phyloP scores from a whole-genome alignment of 2,113 vertebrate species.

The Sarotherodon lohbergeri region DNA sequence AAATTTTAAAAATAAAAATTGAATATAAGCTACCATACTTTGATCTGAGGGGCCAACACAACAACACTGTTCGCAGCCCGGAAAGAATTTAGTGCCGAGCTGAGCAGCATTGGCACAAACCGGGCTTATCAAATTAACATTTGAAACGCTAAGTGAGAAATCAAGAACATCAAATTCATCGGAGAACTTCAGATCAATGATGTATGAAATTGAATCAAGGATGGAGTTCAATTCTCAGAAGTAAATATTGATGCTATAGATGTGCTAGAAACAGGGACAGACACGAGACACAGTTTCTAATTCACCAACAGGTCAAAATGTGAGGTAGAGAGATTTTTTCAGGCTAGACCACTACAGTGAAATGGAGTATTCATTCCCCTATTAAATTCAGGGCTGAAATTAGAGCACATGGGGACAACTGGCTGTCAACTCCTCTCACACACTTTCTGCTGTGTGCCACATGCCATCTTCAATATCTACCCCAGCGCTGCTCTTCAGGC shows the following conservation, averaged over 20 bases:
- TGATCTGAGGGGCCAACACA: not conserved
- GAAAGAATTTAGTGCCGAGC: not conserved
- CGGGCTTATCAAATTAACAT: constrained; percentile 30
- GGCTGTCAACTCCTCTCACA: constrained; percentile 30
- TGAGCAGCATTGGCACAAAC: constrained; percentile 8
- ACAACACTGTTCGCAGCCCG: not conserved
- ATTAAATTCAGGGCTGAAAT: not conserved
- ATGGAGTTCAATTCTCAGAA: not conserved
- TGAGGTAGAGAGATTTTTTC: not conserved
- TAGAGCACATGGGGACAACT: not conserved
- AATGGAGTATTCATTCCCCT: not conserved
- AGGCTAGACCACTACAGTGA: not conserved
- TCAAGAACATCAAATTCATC: constrained; percentile 13
- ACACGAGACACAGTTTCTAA: not conserved
- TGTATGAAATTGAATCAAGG: constrained; percentile 15
- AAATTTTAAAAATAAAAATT: not conserved
- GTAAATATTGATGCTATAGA: not conserved
- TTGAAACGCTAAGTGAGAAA: constrained; percentile 25
- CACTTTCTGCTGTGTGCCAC: not conserved
- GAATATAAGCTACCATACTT: not conserved
- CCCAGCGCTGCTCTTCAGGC: constrained; percentile 1
- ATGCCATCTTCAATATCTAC: constrained; percentile 38
- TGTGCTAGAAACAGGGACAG: not conserved
- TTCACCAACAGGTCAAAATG: not conserved
- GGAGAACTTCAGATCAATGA: constrained; percentile 8